phyloP scores from a whole-genome alignment of 2,113 vertebrate species.

The Siniperca chuatsi region DNA sequence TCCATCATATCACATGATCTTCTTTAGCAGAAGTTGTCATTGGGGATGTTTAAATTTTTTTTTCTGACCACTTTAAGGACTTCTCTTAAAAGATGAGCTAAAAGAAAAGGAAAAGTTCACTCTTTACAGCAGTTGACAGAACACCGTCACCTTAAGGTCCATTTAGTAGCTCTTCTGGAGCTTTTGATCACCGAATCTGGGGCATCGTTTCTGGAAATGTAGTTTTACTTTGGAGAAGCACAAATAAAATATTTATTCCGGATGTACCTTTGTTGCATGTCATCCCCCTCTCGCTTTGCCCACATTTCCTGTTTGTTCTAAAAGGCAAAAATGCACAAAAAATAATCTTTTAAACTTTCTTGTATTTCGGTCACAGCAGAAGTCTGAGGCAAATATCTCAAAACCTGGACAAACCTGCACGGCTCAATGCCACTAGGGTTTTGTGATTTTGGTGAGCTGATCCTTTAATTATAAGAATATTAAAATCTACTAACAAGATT shows the following conservation, averaged over 20 bases:
- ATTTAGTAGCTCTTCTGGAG: neutral
- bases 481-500: conserved; percentile 66
- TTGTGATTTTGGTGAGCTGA: conserved; percentile 27
- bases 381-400: neutral
- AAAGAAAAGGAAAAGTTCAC: too few relatives aligned
- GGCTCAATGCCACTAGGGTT: neutral
- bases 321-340: neutral
- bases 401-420: neutral
- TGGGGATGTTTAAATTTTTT: too few relatives aligned
- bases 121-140: neutral
- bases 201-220: neutral
- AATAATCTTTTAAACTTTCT: neutral
- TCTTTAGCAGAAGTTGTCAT: too few relatives aligned
- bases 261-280: too few relatives aligned
- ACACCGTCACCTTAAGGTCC: neutral
- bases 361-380: neutral
- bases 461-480: conserved; percentile 59
- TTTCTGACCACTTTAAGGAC: too few relatives aligned
- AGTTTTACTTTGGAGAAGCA: neutral
- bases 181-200: neutral
- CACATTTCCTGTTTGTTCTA: neutral
- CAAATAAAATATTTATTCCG: too few relatives aligned
- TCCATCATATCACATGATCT: too few relatives aligned
- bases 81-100: too few relatives aligned
- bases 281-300: too few relatives aligned